Conservation (phyloP, 2,113 vertebrate genomes). For the Arvicanthis niloticus region DNA sequence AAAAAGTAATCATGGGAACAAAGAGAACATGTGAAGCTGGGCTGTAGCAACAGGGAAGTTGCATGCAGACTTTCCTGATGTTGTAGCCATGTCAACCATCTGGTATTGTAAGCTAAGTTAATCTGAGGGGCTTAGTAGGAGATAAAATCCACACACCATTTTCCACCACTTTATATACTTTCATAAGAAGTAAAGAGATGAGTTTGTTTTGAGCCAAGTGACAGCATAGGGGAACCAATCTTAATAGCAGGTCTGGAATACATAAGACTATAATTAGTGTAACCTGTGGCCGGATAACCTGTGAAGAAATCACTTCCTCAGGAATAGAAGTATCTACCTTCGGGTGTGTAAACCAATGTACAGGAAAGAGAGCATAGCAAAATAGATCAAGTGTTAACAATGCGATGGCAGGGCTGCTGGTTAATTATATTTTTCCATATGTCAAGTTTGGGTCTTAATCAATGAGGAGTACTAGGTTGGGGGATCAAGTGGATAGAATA, state of each 20-base stretch:
- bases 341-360: not conserved
- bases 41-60: not conserved
- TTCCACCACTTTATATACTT: not conserved
- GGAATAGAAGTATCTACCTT: not conserved
- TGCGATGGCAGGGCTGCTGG: not conserved
- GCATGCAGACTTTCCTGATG: not conserved
- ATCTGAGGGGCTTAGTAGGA: not conserved
- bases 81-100: not conserved
- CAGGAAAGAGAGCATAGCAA: not conserved
- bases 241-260: not conserved
- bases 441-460: not conserved
- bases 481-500: not conserved
- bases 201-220: not conserved
- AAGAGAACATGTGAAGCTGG: not conserved
- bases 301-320: not conserved
- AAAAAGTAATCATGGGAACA: not conserved
- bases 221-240: not conserved
- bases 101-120: not conserved
- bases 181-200: not conserved
- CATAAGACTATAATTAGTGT: not conserved
- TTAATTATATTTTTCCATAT: not conserved
- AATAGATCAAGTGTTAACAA: not conserved
- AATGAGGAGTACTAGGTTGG: not conserved
- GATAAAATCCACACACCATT: not conserved
- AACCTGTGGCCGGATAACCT: not conserved